Percentiles rank a stretch among this genome's conserved stretches.
Evolutionary conservation across 2,113 vertebrate genomes (phyloP).

Genomic region (Pionites leucogaster): DNA sequence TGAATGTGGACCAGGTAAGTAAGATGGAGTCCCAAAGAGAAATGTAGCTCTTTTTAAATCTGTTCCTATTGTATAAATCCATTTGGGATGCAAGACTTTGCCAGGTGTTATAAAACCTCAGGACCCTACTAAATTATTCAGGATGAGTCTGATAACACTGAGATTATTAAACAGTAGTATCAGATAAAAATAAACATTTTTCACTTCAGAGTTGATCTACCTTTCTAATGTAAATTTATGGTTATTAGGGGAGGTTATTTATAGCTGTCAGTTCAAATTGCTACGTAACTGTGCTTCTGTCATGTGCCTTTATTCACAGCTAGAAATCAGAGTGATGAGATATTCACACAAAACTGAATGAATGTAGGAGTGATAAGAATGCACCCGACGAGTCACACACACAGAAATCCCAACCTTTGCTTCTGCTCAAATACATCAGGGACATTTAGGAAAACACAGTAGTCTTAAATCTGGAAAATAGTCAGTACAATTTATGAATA

Average conservation of each 20-base stretch:
- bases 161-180: background rate
- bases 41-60: background rate
- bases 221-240: conserved; percentile 56
- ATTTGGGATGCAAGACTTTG: background rate
- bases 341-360: background rate
- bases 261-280: conserved; percentile 5
- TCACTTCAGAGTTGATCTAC: conserved; percentile 50
- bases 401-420: background rate
- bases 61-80: background rate
- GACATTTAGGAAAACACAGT: background rate
- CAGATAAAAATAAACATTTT: conserved; percentile 42
- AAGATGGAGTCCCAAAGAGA: background rate
- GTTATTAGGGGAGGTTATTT: conserved; percentile 15
- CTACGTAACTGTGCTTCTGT: conserved; percentile 20
- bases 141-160: background rate
- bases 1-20: background rate
- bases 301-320: background rate
- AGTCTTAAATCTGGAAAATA: background rate
- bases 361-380: conserved; percentile 7
- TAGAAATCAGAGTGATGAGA: conserved; percentile 11
- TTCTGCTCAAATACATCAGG: background rate
- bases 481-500: background rate
- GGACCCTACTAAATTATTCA: conserved; percentile 3
- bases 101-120: background rate
- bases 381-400: background rate